Conservation (phyloP, 2,888 invertebrate genomes). For the Polydrusus pterygomalis region DNA sequence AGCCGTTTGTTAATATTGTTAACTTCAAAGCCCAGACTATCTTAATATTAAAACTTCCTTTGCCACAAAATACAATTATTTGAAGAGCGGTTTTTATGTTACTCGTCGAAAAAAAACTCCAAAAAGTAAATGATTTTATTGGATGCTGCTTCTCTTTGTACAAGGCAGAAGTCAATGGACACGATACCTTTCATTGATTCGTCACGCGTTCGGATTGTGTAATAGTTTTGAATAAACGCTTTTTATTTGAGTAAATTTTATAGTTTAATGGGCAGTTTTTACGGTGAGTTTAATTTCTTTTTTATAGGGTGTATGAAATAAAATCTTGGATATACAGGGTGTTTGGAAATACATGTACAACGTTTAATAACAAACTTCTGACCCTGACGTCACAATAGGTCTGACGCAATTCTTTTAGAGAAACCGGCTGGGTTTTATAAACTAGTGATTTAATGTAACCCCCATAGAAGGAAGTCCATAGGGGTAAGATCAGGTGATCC, state of each 20-base stretch:
- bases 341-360: no score
- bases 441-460: no score
- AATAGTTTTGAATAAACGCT: slow-evolving; percentile 51
- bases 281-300: slow-evolving; percentile 19
- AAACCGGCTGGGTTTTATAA: no score
- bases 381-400: no score
- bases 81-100: slow-evolving; percentile 54
- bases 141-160: slow-evolving; percentile 33
- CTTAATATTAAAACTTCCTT: slow-evolving; percentile 25
- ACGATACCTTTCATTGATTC: slow-evolving; percentile 49
- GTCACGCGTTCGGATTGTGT: slow-evolving; percentile 49
- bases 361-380: no score
- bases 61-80: slow-evolving; percentile 56
- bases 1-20: not conserved
- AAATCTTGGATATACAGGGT: not conserved
- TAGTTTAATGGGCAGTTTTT: slow-evolving; percentile 50
- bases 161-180: slow-evolving; percentile 45
- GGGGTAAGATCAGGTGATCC: no score
- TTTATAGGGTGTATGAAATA: not conserved
- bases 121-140: slow-evolving; percentile 47
- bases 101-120: slow-evolving; percentile 29
- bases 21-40: slow-evolving; percentile 18
- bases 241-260: slow-evolving; percentile 38
- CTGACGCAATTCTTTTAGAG: no score
- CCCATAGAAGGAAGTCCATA: no score